Conservation (phyloP, 2,888 invertebrate genomes). For the Myopa testacea region DNA sequence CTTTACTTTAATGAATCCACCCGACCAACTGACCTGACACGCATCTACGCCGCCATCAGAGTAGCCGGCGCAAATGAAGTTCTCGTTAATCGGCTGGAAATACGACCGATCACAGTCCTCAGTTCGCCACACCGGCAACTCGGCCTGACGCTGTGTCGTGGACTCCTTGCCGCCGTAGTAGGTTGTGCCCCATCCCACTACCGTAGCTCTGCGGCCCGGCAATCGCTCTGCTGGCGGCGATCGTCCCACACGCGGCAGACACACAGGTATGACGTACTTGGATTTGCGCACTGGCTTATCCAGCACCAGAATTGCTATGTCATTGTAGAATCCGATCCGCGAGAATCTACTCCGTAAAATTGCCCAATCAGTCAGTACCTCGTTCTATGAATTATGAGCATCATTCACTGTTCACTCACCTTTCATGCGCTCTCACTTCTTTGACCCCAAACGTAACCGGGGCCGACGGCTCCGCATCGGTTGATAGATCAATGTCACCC, state of each 20-base stretch:
- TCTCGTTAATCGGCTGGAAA: slow-evolving; percentile 91
- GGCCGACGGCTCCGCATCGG: slow-evolving; percentile 86
- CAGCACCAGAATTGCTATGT: slow-evolving; percentile 77
- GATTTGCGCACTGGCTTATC: slow-evolving; percentile 80
- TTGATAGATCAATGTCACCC: slow-evolving; percentile 87
- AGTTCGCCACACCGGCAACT: slow-evolving; percentile 89
- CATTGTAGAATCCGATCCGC: slow-evolving; percentile 93
- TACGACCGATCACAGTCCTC: slow-evolving; percentile 91
- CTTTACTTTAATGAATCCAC: background rate
- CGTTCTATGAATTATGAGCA: background rate
- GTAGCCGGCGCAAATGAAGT: slow-evolving; percentile 90
- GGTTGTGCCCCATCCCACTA: slow-evolving; percentile 94
- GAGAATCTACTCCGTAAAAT: slow-evolving; percentile 74
- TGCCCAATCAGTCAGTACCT: background rate
- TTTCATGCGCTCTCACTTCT: slow-evolving; percentile 83
- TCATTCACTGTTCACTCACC: slow-evolving; percentile 50
- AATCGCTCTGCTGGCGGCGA: slow-evolving; percentile 66
- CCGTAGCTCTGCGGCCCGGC: slow-evolving; percentile 80
- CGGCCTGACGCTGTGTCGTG: slow-evolving; percentile 84
- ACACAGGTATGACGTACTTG: slow-evolving; percentile 88
- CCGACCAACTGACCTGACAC: slow-evolving; percentile 75
- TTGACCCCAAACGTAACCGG: slow-evolving; percentile 84
- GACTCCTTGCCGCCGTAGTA: slow-evolving; percentile 91
- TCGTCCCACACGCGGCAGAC: slow-evolving; percentile 76
- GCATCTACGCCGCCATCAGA: slow-evolving; percentile 91